Base-by-base conservation (phyloP, 2,888 invertebrate species). In the Blastobasis adustella region DNA sequence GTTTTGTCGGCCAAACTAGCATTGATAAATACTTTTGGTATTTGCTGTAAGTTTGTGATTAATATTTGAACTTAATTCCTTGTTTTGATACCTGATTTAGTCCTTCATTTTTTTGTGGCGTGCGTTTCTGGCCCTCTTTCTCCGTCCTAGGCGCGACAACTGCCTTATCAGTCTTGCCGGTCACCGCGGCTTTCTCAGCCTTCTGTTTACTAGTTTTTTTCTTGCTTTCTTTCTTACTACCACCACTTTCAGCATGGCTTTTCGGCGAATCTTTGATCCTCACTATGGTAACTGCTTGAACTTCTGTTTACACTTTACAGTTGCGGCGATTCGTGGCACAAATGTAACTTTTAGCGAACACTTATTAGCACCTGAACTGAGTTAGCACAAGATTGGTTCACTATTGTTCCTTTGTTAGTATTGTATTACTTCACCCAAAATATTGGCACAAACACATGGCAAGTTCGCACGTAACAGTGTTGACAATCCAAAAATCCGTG, bases 221-320 rank as follows among this genome's bases (percentile, higher is more conserved):
- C 83, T 91, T 91, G 82, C 79, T 85, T 89, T 90, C 91, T 86
- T 90, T 89, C 86, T 89, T 89, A 86, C 89, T 81, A 80, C 88
- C 73, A 67, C 86, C 79, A 77, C 89, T 91, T 81, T 89, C 91
- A 81, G 89, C 91, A 90, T 91, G 89, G 79, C 79, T 89, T 76
- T 89, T 89, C 70, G 89, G 82, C 64, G 89, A 80, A 85, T 91
- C 92, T 81, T 91, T 91, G 79, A 91, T 89, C 85, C 91, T 89
- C 91, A 92, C 92, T 89, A 92, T 92, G 91, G 90, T 90, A 82
- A 90, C 91, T 91, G 77, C 73, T 54, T 58, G 54, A 54, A 49
- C 50, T 52, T 8, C 37, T 52, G 50, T 37, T 53, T 51, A 54
- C 48, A 49, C 47, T 47, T 50, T 47, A 49, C 52, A 52, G 47